Conservation (phyloP, 2,797 vertebrate species). For the Sciaenops ocellatus region DNA sequence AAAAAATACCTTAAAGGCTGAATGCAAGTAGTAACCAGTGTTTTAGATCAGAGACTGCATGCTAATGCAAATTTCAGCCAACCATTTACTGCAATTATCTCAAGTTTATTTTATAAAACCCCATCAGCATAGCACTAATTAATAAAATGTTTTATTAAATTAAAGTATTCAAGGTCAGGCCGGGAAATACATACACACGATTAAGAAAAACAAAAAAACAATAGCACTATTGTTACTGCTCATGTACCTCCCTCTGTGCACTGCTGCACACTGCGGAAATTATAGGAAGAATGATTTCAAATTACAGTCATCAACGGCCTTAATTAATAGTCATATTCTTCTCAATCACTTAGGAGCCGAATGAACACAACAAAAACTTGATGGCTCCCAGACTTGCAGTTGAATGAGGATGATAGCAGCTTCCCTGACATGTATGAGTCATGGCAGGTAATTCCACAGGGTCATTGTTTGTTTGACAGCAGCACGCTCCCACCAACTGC, state of each 20-base stretch:
- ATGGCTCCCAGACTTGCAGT: conserved; percentile 31
- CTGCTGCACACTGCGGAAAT: conserved; percentile 46
- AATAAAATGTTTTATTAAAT: conserved; percentile 51
- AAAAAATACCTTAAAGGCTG: not conserved
- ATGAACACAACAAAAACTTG: conserved; percentile 47
- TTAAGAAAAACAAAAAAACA: not conserved
- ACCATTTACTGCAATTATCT: conserved; percentile 31
- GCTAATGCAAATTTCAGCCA: conserved; percentile 15
- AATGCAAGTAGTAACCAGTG: not conserved
- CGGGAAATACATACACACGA: conserved; percentile 5
- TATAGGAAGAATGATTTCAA: conserved; percentile 61
- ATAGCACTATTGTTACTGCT: conserved; percentile 27
- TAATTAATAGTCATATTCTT: conserved; percentile 55
- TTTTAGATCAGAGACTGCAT: conserved; percentile 20
- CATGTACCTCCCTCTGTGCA: conserved; percentile 36
- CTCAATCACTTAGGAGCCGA: conserved; percentile 51
- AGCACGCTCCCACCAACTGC: conserved; percentile 51
- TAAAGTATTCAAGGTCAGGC: conserved; percentile 28
- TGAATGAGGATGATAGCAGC: conserved; percentile 40
- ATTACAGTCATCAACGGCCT: conserved; percentile 59
- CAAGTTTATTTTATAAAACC: conserved; percentile 29
- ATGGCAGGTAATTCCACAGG: conserved; percentile 72
- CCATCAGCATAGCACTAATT: conserved; percentile 19
- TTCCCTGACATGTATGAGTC: conserved; percentile 55
- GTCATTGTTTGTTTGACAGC: conserved; percentile 75